Base-by-base conservation (phyloP, 2,888 invertebrate species). In the Eulithis prunata region DNA sequence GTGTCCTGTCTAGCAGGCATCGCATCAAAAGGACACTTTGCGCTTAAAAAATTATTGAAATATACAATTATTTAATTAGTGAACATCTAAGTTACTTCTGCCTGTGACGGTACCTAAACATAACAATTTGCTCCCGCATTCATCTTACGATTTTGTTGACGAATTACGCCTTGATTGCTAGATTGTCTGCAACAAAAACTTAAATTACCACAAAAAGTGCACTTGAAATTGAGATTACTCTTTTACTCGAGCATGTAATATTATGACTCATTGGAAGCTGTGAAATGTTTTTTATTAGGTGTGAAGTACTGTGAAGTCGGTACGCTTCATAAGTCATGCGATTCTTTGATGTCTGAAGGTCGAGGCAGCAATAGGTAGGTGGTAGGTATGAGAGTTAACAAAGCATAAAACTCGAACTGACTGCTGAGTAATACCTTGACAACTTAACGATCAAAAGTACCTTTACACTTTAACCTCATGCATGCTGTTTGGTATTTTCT, bases 231-330 rank as follows among this genome's bases (percentile, higher is more conserved):
- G 74, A 80, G 75, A 78, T 75, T 72, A 76, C 78, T 78, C 78
- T 78, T 81, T 82, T 88, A 86, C 84, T 84, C 84, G 81, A 85
- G 83, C 84, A 84, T 76, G 84, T 81, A 79, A 76, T 71, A 79
- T 71, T 73, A 74, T 87, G 86, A 86, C 75, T 86, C 87, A 88
- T 78, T 78, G 71, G 59, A 71, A 69, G 67, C 66, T 80, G 68
- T 79, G 83, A 84, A 59, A 56, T 45, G 32, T 51, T 60, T 56
- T 53, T 49, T 56, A 56, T 14, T 38, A 47, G 43, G 57, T 83
- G 81, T 78, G 78, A 66, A 65, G 51, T 62, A 36, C 53, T 83
- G 81, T 78, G 78, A 66, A 65, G 51, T 62, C 43, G 60, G 28
- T 45, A 59, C 51, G 57, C 64, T 58, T 64, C 12, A 45, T 14